Conservation (phyloP, 2,797 vertebrate species). For the Trematomus bernacchii region DNA sequence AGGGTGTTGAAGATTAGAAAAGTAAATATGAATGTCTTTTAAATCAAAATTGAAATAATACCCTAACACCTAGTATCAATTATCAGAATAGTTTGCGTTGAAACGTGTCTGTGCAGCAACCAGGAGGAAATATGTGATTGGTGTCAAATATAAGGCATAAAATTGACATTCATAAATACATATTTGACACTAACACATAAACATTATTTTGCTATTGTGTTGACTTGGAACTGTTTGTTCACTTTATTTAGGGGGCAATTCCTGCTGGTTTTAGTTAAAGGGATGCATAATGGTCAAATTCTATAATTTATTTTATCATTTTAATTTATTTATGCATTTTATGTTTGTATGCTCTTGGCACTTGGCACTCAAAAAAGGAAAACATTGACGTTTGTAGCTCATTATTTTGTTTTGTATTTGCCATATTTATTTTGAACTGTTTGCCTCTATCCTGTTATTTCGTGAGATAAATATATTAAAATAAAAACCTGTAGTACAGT, state of each 20-base stretch:
- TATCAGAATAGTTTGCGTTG: neutral
- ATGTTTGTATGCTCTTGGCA: neutral
- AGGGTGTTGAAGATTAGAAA: neutral
- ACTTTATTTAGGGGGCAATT: neutral
- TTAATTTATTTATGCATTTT: neutral
- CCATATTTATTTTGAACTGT: neutral
- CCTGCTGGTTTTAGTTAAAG: neutral
- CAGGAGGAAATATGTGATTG: neutral
- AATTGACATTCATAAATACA: neutral
- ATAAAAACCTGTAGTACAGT: neutral
- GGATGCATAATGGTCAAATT: neutral
- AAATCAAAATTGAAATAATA: neutral
- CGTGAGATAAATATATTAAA: neutral
- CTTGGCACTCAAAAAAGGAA: neutral
- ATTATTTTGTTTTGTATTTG: neutral
- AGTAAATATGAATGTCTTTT: neutral
- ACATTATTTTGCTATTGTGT: neutral
- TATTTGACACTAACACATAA: neutral
- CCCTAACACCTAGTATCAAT: neutral
- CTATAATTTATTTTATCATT: neutral
- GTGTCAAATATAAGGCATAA: neutral
- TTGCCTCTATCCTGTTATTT: neutral
- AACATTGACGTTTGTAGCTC: neutral
- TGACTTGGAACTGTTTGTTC: neutral
- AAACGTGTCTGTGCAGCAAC: neutral